Evolutionary conservation across 2,888 invertebrate genomes (phyloP), one percentile per base, ranked within the genome.

Genomic region (Tachystola acroxantha): DNA sequence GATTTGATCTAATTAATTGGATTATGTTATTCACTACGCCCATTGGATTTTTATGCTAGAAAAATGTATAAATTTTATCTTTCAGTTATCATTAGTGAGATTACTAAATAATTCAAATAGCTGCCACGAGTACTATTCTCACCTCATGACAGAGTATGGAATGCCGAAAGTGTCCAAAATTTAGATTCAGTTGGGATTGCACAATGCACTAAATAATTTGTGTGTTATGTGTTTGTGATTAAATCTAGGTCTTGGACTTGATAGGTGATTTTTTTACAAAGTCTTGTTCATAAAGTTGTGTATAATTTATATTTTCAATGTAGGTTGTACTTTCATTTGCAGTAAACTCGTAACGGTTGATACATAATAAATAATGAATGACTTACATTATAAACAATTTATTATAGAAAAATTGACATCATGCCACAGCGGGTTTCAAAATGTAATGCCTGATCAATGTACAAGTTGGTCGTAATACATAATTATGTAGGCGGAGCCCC

Each of bases 11-110:
- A 71, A 68, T 68, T 65, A 62, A 69, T 68, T 63, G 64, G 66
- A 71, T 70, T 64, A 66, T 53, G 57, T 59, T 64, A 67, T 58
- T 55, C 51, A 49, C 57, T 72, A 71, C 66, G 71, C 72, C 76
- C 70, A 55, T 70, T 72, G 65, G 56, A 69, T 57, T 67, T 20
- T 58, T 40, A 33, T 46, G 53, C 50, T 48, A 54, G 50, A 45
- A 55, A 53, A 47, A 41, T 49, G 60, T 58, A 61, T 59, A 51
- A 46, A n/a, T n/a, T n/a, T 47, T 37, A 19, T 19, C 24, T 16
- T 52, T 57, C 56, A 69, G 71, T 77, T 76, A 77, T 75, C 73
- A 72, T 72, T 67, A 73, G 71, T 77, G 77, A 81, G 76, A 81
- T 80, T 79, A 66, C 67, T 7, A 36, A 30, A 12, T 12, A 16